These are phyloP conservation scores for Taeniopygia guttata DNA, from an alignment of 2,797 vertebrate genomes.

Conservation along the genomic window DNA sequence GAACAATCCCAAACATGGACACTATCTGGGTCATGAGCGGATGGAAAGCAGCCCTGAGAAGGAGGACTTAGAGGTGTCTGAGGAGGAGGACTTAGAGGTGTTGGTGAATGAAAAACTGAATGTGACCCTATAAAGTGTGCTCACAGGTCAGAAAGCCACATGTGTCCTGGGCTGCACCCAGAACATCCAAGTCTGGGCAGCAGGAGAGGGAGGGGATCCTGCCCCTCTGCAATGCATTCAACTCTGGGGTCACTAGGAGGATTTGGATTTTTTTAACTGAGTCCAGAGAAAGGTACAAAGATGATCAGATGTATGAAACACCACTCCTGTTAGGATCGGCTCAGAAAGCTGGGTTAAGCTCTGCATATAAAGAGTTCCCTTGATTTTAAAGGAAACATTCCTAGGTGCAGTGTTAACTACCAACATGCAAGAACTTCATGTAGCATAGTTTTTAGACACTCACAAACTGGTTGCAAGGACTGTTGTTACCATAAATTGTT, in stretches of 20 bases:
- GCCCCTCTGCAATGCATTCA: rapidly evolving
- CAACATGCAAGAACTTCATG: not conserved
- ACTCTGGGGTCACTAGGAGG: not conserved
- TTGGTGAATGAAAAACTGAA: not conserved
- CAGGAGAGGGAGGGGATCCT: not conserved
- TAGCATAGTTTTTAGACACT: not conserved
- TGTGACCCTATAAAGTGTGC: not conserved
- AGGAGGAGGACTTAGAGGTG: not conserved
- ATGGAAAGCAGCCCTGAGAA: not conserved
- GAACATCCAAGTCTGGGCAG: rapidly evolving
- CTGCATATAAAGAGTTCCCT: not conserved
- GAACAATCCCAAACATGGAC: not conserved
- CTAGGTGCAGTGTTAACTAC: not conserved
- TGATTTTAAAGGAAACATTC: not conserved
- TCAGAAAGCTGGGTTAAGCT: not conserved
- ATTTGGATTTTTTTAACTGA: too few species aligned
- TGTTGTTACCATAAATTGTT: not conserved
- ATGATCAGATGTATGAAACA: not conserved
- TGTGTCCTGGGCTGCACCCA: rapidly evolving
- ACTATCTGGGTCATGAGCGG: rapidly evolving
- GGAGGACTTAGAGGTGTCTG: not conserved
- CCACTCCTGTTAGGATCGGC: not conserved
- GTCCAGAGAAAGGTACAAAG: not conserved
- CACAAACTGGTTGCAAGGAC: not conserved
- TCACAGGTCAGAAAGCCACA: not conserved